A percentile compares a stretch with the other conserved stretches of the same genome.
These are phyloP conservation scores for Scaptomyza montana DNA, from an alignment of 1,140 invertebrate species.

Conservation along the genomic window DNA sequence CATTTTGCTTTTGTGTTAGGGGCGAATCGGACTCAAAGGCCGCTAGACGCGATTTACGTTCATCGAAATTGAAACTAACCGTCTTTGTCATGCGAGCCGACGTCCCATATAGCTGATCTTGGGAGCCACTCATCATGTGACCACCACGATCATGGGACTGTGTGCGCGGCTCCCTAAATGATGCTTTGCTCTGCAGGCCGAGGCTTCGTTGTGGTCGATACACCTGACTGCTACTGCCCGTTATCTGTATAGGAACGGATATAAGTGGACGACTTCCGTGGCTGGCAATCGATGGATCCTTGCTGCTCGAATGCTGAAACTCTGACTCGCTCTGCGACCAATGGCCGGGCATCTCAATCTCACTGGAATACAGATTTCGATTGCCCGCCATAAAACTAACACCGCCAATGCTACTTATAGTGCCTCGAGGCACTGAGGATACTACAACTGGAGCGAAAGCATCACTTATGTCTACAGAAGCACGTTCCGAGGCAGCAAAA, in stretches of 20 bases:
- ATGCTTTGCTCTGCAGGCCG: conserved; percentile 54
- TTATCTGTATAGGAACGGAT: conserved; percentile 73
- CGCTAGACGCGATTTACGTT: conserved; percentile 77
- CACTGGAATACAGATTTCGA: conserved; percentile 69
- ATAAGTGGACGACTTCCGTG: conserved; percentile 68
- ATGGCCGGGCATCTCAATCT: conserved; percentile 60
- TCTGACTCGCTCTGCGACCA: conserved; percentile 49
- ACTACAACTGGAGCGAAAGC: conserved; percentile 76
- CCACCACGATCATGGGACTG: conserved; percentile 74
- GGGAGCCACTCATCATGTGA: conserved; percentile 59
- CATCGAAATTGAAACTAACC: conserved; percentile 83
- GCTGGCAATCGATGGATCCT: conserved; percentile 55
- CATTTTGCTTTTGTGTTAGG: conserved; percentile 77
- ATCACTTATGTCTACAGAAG: conserved; percentile 61
- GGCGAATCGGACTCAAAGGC: conserved; percentile 74
- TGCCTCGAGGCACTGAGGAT: conserved; percentile 53
- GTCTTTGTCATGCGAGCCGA: conserved; percentile 80
- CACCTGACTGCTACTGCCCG: conserved; percentile 45
- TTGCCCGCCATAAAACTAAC: conserved; percentile 72
- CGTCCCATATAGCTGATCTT: conserved; percentile 68
- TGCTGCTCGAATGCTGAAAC: conserved; percentile 36
- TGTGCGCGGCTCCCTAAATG: conserved; percentile 71
- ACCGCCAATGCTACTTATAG: conserved; percentile 44
- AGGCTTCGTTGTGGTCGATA: conserved; percentile 63
- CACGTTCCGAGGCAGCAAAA: conserved; percentile 61